These are phyloP conservation scores for Sciaenops ocellatus DNA, from an alignment of 2,797 vertebrate genomes.

Conservation along the genomic window DNA sequence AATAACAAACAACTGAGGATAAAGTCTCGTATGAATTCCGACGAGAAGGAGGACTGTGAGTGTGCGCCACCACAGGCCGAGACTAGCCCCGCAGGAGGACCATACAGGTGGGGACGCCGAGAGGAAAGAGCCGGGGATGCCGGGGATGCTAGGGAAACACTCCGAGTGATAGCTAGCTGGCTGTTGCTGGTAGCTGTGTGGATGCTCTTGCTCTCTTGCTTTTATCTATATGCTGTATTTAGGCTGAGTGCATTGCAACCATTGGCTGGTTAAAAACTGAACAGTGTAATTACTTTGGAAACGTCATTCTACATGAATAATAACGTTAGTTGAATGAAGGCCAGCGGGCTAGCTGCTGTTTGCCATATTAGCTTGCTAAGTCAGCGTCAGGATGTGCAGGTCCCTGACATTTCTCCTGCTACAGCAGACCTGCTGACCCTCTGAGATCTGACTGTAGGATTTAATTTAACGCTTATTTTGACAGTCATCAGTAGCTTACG, in stretches of 20 bases:
- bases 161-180: constrained; percentile 32
- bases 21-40: constrained; percentile 88
- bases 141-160: constrained; percentile 34
- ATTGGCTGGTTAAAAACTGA: background rate
- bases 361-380: constrained; percentile 58
- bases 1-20: constrained; percentile 74
- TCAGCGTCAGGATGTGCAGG: constrained; percentile 41
- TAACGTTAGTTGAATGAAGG: background rate
- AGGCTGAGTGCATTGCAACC: background rate
- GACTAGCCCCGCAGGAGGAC: constrained; percentile 77
- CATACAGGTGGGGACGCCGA: constrained; percentile 76
- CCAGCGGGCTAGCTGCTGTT: constrained; percentile 16
- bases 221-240: background rate
- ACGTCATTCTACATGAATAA: background rate
- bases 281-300: background rate
- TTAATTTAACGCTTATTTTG: background rate
- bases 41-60: constrained; percentile 87
- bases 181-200: constrained; percentile 4
- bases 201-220: constrained; percentile 8
- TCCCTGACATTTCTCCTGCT: constrained; percentile 29
- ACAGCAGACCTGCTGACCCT: background rate
- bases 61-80: constrained; percentile 88
- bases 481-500: rapidly evolving
- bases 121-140: constrained; percentile 72
- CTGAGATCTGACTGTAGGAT: rapidly evolving